A percentile compares a stretch with the other conserved stretches of the same genome.
Conservation (phyloP, 2,888 invertebrate genomes). For the Cosmia trapezina region DNA sequence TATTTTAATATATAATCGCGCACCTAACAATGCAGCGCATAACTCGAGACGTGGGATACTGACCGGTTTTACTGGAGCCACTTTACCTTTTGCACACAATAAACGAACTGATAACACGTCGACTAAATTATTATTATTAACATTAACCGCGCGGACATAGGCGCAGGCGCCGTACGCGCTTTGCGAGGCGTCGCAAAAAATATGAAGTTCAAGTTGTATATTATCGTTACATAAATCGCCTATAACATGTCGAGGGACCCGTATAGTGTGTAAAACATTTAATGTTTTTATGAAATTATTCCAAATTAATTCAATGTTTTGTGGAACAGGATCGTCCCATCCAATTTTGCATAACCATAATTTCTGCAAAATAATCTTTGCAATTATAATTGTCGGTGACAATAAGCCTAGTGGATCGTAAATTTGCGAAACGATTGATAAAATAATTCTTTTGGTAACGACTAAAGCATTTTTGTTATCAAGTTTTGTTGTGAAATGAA, state of each 20-base stretch:
- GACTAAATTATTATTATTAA: background rate
- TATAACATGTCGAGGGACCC: constrained; percentile 11
- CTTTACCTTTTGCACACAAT: constrained; percentile 5
- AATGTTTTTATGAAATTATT: background rate
- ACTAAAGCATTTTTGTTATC: too few species aligned
- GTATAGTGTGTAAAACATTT: constrained; percentile 3
- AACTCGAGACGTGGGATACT: background rate
- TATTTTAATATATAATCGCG: background rate
- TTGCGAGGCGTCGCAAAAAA: constrained; percentile 10
- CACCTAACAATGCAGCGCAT: background rate
- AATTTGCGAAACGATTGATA: constrained; percentile 6
- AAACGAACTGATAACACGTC: constrained; percentile 8
- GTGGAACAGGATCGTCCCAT: constrained; percentile 17
- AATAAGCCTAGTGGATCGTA: constrained; percentile 5
- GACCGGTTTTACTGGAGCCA: constrained; percentile 5
- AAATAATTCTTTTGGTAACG: background rate
- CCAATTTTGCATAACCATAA: constrained; percentile 4
- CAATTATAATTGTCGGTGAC: constrained; percentile 7
- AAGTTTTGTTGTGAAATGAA: too few species aligned
- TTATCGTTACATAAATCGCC: background rate
- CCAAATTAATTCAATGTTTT: constrained; percentile 1
- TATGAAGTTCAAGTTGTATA: constrained; percentile 5
- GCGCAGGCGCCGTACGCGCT: constrained; percentile 9
- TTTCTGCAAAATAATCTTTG: constrained; percentile 9
- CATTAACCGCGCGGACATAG: background rate